Evolutionary conservation across 1,140 invertebrate genomes (phyloP), one percentile per base, ranked within the genome.

Genomic region (Formica selysi): DNA sequence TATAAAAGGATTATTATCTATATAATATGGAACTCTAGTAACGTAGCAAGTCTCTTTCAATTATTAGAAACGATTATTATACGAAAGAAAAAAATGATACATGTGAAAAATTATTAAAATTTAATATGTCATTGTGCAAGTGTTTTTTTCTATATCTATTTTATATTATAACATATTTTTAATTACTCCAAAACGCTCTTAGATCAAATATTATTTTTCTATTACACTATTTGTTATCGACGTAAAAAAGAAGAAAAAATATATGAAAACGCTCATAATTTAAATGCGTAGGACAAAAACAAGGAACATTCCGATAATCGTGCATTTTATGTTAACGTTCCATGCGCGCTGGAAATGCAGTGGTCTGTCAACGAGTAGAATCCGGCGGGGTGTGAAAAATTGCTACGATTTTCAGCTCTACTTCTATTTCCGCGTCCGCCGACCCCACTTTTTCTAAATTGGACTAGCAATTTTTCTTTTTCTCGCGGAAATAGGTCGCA

Each of bases 351-450:
- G 68, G 54, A 83, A 83, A 74, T 36, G 67, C 68, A 61, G 68
- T 38, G 79, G 36, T 32, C 26, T 81, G 79, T 81, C 79, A 73
- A 81, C 67, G 54, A 74, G 54, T 36, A 29, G 68, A 62, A 22
- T 13, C 26, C 54, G 41, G 29, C 29, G 38, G 79, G 41, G 68
- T 74, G 79, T 74, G 68, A 83, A 83, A 74, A 83, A 61, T 74
- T 62, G 26, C 68, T 13, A 11, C 38, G 26, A 29, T 61, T 83
- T 80, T 74, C 67, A 61, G 68, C 79, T 81, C 78, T 26, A 44
- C 67, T 81, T 71, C 67, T 81, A 81, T 54, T 81, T 81, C 51
- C 67, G 54, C 19, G 61, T 79, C 13, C 76, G 54, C 38, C 38
- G 51, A 22, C 36, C 78, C 68, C 68, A 26, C 38, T 44, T 44